These are phyloP conservation scores for Leptoclinus maculatus DNA, from an alignment of 2,797 vertebrate species.

Conservation along the genomic window DNA sequence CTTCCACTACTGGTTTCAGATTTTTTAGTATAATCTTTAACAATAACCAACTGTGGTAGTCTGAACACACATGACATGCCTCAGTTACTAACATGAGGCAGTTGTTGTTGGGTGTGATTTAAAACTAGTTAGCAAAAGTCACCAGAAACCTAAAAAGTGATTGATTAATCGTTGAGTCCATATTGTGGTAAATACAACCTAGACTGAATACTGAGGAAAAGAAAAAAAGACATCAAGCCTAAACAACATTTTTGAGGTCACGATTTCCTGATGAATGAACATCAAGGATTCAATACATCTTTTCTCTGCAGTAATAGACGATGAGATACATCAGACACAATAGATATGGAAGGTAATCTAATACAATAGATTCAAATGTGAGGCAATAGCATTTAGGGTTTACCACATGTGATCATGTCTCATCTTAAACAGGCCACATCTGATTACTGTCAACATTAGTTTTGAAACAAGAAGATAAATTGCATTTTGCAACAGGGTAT, in stretches of 20 bases:
- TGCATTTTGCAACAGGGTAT: conserved; percentile 14
- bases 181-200: not conserved
- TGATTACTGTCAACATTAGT: no score
- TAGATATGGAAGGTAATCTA: not conserved
- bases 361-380: no score
- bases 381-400: not conserved
- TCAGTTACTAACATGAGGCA: not conserved
- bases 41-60: not conserved
- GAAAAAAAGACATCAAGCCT: not conserved
- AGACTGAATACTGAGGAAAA: not conserved
- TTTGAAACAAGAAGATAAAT: not conserved
- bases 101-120: not conserved
- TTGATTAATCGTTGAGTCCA: not conserved
- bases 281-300: not conserved
- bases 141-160: not conserved
- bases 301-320: not conserved
- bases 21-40: not conserved
- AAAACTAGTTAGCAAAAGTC: not conserved
- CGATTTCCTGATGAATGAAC: not conserved
- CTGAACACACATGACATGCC: not conserved
- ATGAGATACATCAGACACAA: not conserved
- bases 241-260: not conserved
- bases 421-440: not conserved
- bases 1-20: not conserved
- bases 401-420: not conserved